phyloP scores from a whole-genome alignment of 2,888 invertebrate species.

The Ennomos quercinarius region DNA sequence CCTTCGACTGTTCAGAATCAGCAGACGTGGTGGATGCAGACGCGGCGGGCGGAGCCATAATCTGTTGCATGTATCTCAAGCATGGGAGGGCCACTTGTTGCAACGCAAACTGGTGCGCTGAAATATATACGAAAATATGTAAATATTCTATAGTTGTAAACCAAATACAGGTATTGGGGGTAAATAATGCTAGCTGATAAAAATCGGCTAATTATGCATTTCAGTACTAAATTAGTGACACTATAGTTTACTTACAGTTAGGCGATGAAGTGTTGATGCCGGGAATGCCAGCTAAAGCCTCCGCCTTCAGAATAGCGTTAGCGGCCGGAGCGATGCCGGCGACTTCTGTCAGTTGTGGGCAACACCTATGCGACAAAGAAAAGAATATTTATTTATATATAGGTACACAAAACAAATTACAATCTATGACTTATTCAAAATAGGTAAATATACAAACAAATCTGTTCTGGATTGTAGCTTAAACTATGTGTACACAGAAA shows the following conservation, averaged over 20 bases:
- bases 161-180: too few species aligned
- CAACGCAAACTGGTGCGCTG: constrained; percentile 92
- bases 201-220: too few species aligned
- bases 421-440: too few species aligned
- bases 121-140: constrained; percentile 16
- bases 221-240: background rate
- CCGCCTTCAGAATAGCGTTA: constrained; percentile 67
- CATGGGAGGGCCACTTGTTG: constrained; percentile 97
- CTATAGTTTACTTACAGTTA: constrained; percentile 75
- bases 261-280: constrained; percentile 77
- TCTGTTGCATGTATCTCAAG: constrained; percentile 94
- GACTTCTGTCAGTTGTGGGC: constrained; percentile 78
- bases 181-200: too few species aligned
- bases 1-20: constrained; percentile 63
- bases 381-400: too few species aligned
- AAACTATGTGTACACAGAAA: too few species aligned
- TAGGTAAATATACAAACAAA: too few species aligned
- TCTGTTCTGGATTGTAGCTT: too few species aligned
- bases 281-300: constrained; percentile 70
- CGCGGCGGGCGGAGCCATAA: constrained; percentile 87
- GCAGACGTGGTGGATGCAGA: constrained; percentile 45
- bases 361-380: constrained; percentile 66
- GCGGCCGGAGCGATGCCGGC: constrained; percentile 77
- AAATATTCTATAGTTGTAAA: background rate
- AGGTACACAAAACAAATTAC: too few species aligned